These are phyloP conservation scores for Calidris pugnax DNA, from an alignment of 2,113 vertebrate genomes.

Conservation along the genomic window DNA sequence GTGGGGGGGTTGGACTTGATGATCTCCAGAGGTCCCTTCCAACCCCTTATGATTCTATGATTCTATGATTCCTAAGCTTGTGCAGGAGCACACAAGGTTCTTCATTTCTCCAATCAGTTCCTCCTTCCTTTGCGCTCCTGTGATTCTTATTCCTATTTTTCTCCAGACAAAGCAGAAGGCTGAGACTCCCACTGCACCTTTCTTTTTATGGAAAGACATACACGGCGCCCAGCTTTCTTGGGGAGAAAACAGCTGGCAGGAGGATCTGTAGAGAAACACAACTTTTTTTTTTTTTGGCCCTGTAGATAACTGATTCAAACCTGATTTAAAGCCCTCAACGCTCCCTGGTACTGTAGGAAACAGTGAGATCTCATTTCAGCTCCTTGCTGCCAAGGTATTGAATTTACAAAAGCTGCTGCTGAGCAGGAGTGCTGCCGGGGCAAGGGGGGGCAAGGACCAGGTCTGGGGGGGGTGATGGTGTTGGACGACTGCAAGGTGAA, in stretches of 20 bases:
- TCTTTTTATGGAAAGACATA: not conserved
- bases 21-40: too few species aligned
- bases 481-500: not conserved
- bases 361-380: not conserved
- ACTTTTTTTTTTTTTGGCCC: conserved; percentile 18
- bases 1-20: too few species aligned
- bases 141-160: not conserved
- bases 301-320: not conserved
- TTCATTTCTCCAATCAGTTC: not conserved
- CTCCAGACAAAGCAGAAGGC: conserved; percentile 11
- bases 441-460: not conserved
- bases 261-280: not conserved
- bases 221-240: not conserved
- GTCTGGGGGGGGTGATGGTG: not conserved
- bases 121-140: not conserved
- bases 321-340: not conserved
- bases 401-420: not conserved
- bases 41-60: too few species aligned
- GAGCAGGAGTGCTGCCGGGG: accelerated
- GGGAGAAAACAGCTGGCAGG: not conserved
- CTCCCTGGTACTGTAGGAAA: accelerated
- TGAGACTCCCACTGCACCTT: not conserved
- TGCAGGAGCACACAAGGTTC: not conserved
- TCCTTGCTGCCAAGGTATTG: not conserved
- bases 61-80: not conserved